Percentiles rank a stretch among this genome's conserved stretches.
phyloP scores from a whole-genome alignment of 37 sponge, comb jelly and placozoan species.

The Hexactinellida sp. region DNA sequence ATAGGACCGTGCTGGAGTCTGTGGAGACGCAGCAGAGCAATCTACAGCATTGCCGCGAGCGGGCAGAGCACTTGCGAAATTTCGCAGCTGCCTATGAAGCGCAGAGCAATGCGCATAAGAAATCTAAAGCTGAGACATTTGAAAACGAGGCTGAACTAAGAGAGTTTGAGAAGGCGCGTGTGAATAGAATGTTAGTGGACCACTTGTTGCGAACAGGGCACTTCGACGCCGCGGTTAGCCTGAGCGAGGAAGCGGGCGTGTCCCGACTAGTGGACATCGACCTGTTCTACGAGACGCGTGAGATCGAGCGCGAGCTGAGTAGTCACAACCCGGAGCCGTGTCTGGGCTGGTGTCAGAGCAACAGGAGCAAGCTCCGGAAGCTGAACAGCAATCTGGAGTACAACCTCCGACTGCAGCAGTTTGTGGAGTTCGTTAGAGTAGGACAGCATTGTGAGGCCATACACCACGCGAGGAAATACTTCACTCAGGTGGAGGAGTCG shows the following conservation, averaged over 20 bases:
- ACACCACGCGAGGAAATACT: constrained; percentile 67
- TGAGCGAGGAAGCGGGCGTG: constrained; percentile 48
- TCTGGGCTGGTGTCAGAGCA: constrained; percentile 80
- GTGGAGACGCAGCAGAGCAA: background rate
- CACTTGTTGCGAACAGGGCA: constrained; percentile 65
- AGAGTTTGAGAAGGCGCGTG: constrained; percentile 23
- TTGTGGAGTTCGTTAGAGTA: constrained; percentile 68
- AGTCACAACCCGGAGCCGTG: constrained; percentile 71
- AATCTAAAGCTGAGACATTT: background rate
- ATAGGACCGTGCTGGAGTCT: background rate
- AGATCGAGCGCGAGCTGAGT: constrained; percentile 61
- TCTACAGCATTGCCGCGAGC: background rate
- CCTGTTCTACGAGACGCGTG: constrained; percentile 60
- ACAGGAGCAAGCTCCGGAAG: constrained; percentile 72
- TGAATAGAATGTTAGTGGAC: constrained; percentile 76
- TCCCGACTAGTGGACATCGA: constrained; percentile 75
- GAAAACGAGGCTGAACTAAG: background rate
- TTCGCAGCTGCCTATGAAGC: background rate
- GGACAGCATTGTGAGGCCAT: constrained; percentile 63
- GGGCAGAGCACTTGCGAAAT: constrained; percentile 16
- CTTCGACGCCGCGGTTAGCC: constrained; percentile 49
- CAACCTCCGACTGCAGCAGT: constrained; percentile 69
- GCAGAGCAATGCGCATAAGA: background rate
- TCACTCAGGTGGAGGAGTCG: constrained; percentile 43
- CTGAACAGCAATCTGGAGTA: constrained; percentile 87